These are phyloP conservation scores for Cryptoleucopteryx plumbea DNA, from an alignment of 2,113 vertebrate genomes.

Conservation along the genomic window DNA sequence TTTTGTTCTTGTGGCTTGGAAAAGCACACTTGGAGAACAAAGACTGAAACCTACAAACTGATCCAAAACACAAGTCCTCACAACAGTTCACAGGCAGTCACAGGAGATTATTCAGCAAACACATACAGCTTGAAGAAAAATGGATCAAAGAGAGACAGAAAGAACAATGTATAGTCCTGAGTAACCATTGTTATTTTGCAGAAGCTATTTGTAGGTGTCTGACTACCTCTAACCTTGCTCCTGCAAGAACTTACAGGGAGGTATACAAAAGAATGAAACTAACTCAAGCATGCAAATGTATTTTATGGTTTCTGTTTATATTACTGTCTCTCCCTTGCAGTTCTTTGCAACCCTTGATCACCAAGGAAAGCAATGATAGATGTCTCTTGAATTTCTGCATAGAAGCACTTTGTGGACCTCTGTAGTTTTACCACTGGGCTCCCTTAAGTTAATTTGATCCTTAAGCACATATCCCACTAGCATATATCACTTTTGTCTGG, in stretches of 20 bases:
- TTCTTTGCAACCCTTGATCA: neutral
- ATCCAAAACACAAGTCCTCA: neutral
- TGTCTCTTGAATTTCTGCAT: neutral
- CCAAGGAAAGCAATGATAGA: neutral
- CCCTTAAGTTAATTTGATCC: neutral
- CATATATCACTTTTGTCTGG: neutral
- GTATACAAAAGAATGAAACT: neutral
- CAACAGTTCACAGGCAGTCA: neutral
- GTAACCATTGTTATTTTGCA: neutral
- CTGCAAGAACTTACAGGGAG: neutral
- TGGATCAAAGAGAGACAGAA: neutral
- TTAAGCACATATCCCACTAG: neutral
- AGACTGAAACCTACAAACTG: neutral
- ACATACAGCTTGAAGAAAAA: neutral
- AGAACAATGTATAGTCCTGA: neutral
- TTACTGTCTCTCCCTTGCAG: neutral
- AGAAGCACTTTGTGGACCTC: neutral
- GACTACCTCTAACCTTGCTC: neutral
- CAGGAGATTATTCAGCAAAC: neutral
- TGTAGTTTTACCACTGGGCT: neutral
- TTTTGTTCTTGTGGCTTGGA: neutral
- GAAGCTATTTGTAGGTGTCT: neutral
- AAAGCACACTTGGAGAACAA: neutral
- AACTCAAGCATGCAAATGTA: accelerated
- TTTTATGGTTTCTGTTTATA: neutral